Evolutionary conservation across 2,113 vertebrate species (phyloP).

Genomic region (Mastomys coucha): DNA sequence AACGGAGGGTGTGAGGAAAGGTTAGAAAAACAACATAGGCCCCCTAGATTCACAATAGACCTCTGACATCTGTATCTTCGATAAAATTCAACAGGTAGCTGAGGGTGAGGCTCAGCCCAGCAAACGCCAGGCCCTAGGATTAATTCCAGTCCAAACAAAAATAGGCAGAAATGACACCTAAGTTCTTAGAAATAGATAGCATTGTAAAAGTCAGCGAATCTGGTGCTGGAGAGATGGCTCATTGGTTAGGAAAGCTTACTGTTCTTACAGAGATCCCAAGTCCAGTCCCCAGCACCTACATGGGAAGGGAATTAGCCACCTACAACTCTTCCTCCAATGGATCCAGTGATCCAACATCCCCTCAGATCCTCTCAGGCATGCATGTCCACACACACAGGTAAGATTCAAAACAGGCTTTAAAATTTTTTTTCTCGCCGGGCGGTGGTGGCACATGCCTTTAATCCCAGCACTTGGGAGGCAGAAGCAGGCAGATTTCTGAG

Average conservation of each 20-base stretch:
- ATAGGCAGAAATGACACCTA: not conserved
- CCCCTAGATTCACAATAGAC: not conserved
- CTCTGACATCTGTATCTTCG: not conserved
- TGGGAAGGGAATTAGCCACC: not conserved
- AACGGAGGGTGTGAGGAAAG: not conserved
- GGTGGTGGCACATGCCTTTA: too few species aligned
- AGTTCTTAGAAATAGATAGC: not conserved
- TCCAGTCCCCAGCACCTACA: not conserved
- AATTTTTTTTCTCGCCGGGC: not conserved
- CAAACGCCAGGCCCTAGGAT: not conserved
- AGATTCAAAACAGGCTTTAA: too few species aligned
- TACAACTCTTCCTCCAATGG: not conserved
- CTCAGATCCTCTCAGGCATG: too few species aligned
- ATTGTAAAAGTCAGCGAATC: slow-evolving; percentile 38
- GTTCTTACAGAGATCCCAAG: not conserved
- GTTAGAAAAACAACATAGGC: not conserved
- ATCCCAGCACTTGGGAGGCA: too few species aligned
- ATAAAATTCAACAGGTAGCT: not conserved
- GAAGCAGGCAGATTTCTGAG: too few species aligned
- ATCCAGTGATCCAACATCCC: not conserved
- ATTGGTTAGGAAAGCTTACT: not conserved
- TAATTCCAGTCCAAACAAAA: not conserved
- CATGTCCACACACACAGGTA: not conserved
- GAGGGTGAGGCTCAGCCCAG: not conserved
- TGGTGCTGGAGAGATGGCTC: not conserved